A percentile compares a stretch with the other conserved stretches of the same genome.
Evolutionary conservation across 2,888 invertebrate genomes (phyloP).

Genomic region (Hyles lineata): DNA sequence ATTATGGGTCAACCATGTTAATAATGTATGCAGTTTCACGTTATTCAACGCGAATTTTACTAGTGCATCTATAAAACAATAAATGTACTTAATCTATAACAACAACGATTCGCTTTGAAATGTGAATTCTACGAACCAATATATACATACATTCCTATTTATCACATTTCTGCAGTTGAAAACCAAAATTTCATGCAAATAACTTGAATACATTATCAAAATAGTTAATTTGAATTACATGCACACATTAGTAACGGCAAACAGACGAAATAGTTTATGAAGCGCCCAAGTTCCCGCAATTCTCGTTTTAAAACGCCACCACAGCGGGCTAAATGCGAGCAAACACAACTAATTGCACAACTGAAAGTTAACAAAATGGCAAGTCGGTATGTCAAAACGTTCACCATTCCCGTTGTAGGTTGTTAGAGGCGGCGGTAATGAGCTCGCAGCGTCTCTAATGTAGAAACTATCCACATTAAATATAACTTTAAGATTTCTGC

Average conservation of each 20-base stretch:
- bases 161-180: no score
- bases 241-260: background rate
- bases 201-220: no score
- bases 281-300: background rate
- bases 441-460: conserved; percentile 48
- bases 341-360: conserved; percentile 34
- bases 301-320: conserved; percentile 18
- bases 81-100: no score
- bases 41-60: no score
- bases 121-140: no score
- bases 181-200: no score
- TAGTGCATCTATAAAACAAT: no score
- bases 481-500: conserved; percentile 50
- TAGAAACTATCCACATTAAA: conserved; percentile 55
- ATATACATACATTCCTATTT: no score
- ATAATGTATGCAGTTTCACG: no score
- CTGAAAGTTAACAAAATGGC: conserved; percentile 46
- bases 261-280: background rate
- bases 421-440: conserved; percentile 51
- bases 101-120: no score
- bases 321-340: background rate
- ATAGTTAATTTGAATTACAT: no score
- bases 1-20: no score
- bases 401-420: conserved; percentile 52
- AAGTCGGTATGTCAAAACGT: conserved; percentile 48